Conservation (phyloP, 2,888 invertebrate species). For the Chrysolina oricalcia region DNA sequence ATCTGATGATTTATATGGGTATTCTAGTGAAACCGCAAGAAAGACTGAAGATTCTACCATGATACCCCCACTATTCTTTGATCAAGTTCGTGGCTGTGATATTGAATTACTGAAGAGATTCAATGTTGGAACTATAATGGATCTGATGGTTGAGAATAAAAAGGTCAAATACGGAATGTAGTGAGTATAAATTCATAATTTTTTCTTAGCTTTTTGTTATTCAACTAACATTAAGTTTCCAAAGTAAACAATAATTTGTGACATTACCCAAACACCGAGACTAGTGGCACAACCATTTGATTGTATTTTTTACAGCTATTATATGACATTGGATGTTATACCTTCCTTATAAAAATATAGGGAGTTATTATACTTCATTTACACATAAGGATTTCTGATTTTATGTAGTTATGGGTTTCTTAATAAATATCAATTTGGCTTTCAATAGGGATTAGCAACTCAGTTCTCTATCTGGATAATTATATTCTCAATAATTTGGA, state of each 20-base stretch:
- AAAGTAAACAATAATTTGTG: no score
- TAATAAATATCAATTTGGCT: no score
- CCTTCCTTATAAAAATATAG: no score
- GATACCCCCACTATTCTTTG: conserved; percentile 72
- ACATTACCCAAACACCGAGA: no score
- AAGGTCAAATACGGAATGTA: conserved; percentile 87
- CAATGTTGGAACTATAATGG: conserved; percentile 83
- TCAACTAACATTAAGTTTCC: background rate
- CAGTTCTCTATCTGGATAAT: no score
- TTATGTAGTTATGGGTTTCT: no score
- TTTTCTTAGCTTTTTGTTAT: background rate
- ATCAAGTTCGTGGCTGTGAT: conserved; percentile 79
- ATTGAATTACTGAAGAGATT: conserved; percentile 81
- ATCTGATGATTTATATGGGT: conserved; percentile 46
- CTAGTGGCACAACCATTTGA: no score
- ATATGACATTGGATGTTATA: no score
- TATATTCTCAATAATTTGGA: no score
- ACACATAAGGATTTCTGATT: no score
- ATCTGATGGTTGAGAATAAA: conserved; percentile 89
- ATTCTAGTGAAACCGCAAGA: conserved; percentile 11
- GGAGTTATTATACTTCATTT: background rate
- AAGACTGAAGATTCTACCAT: background rate
- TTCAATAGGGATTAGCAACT: no score
- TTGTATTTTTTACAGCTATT: no score
- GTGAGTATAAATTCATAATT: conserved; percentile 73